Percentiles rank a stretch among this genome's conserved stretches.
Evolutionary conservation across 1,140 invertebrate genomes (phyloP).

Genomic region (Phthorimaea operculella): DNA sequence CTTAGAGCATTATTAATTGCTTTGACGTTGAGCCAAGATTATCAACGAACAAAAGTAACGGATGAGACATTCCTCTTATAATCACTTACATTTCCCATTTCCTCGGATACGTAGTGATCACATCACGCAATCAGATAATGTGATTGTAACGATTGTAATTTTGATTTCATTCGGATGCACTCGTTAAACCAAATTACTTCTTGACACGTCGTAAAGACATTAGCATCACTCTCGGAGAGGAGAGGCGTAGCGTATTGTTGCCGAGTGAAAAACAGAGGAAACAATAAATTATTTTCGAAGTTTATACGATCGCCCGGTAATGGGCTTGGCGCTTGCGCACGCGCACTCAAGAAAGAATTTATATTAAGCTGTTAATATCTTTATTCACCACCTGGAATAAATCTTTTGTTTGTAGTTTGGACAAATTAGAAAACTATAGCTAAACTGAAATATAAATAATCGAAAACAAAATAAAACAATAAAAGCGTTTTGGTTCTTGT

Average conservation of each 20-base stretch:
- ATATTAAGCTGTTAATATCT: no score
- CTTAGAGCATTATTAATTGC: neutral
- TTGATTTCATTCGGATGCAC: neutral
- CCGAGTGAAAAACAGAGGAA: slow-evolving; percentile 60
- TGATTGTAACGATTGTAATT: neutral
- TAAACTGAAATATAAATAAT: no score
- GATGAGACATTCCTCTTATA: neutral
- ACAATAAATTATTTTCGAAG: slow-evolving; percentile 61
- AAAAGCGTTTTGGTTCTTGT: no score
- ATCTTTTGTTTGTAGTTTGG: no score
- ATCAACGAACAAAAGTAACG: neutral
- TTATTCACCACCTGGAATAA: no score
- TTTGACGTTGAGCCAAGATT: neutral
- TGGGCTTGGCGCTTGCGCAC: slow-evolving; percentile 30
- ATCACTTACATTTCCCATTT: neutral
- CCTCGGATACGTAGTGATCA: neutral
- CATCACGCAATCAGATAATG: neutral
- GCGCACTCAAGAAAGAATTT: slow-evolving; percentile 2
- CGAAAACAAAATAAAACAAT: no score
- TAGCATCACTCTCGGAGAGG: slow-evolving; percentile 33
- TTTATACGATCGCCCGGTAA: slow-evolving; percentile 57
- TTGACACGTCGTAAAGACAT: slow-evolving; percentile 50
- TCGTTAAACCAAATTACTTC: slow-evolving; percentile 43
- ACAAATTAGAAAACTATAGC: no score
- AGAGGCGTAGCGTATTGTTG: slow-evolving; percentile 41